A percentile compares a stretch with the other conserved stretches of the same genome.
These are phyloP conservation scores for Melierax canorus DNA, from an alignment of 2,113 vertebrate genomes.

Conservation along the genomic window DNA sequence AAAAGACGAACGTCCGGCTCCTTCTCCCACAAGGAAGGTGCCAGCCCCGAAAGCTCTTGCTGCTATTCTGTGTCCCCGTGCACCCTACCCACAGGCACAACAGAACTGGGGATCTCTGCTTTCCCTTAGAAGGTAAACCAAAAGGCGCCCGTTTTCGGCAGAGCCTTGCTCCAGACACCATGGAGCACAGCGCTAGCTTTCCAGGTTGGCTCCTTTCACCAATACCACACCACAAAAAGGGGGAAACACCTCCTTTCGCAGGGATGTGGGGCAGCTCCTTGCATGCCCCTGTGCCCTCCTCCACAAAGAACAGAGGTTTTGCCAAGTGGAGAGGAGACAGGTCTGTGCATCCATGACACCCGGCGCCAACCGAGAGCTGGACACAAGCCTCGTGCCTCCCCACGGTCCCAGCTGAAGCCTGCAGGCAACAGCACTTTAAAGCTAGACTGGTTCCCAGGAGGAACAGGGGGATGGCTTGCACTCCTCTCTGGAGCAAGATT, in stretches of 20 bases:
- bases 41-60: too few relatives aligned
- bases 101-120: too few relatives aligned
- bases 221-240: not conserved
- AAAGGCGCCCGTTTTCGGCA: too few relatives aligned
- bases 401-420: not conserved
- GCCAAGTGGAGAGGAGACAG: not conserved
- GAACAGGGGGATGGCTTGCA: not conserved
- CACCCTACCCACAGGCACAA: too few relatives aligned
- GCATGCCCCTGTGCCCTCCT: not conserved
- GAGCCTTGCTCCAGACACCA: not conserved
- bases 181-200: fast-evolving
- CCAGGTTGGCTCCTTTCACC: not conserved
- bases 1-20: too few relatives aligned
- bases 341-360: not conserved
- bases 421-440: not conserved
- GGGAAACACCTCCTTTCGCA: not conserved
- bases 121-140: too few relatives aligned
- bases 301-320: not conserved
- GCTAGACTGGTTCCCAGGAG: not conserved
- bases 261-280: not conserved
- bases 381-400: not conserved
- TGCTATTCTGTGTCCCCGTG: too few relatives aligned
- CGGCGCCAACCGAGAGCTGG: fast-evolving
- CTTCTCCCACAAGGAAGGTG: too few relatives aligned
- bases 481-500: not conserved